A percentile compares a stretch with the other conserved stretches of the same genome.
These are phyloP conservation scores for Premnoplex brunnescens DNA, from an alignment of 2,797 vertebrate species.

Conservation along the genomic window DNA sequence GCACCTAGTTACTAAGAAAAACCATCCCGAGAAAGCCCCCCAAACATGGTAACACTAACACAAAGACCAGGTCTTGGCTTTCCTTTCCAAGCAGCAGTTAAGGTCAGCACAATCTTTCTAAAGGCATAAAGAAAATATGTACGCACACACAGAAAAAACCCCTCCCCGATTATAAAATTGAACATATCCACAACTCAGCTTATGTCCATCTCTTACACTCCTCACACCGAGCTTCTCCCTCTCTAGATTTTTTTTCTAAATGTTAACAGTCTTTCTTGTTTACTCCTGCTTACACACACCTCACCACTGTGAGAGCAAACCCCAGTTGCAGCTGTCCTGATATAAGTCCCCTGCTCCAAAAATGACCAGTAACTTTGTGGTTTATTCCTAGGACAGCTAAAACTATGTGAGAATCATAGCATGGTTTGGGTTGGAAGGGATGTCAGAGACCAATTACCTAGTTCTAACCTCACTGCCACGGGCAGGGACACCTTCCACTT, in stretches of 20 bases:
- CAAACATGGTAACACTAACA: fast-evolving
- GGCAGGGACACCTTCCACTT: neutral
- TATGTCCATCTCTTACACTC: neutral
- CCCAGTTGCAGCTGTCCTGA: neutral
- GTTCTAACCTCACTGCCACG: neutral
- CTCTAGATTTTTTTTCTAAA: neutral
- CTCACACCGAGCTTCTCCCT: neutral
- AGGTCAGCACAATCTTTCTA: neutral
- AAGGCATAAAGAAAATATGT: neutral
- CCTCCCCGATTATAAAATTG: neutral
- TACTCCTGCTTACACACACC: neutral
- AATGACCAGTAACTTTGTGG: neutral
- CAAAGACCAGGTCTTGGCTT: neutral
- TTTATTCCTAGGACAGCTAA: neutral
- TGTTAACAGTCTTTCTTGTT: fast-evolving
- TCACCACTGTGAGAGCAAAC: neutral
- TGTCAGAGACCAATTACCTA: neutral
- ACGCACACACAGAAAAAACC: fast-evolving
- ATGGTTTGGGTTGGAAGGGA: neutral
- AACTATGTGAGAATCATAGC: neutral
- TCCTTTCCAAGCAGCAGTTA: neutral
- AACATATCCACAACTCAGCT: neutral
- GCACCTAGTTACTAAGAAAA: neutral
- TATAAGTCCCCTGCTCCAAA: neutral
- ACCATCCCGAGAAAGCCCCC: neutral